Conservation (phyloP, 2,888 invertebrate species). For the Drymonia ruficornis region DNA sequence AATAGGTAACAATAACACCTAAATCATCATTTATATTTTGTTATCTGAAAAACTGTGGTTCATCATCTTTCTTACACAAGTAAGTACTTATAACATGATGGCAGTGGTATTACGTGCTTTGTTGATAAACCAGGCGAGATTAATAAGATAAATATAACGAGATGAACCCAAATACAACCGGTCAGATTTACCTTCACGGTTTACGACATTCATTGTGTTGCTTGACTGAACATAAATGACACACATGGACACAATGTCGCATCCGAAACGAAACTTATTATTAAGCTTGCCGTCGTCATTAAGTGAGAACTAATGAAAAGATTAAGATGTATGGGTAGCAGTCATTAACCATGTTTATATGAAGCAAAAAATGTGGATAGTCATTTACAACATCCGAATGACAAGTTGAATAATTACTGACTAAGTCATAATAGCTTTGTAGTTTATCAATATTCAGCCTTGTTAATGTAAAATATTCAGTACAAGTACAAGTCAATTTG, state of each 20-base stretch:
- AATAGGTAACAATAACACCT: too few relatives aligned
- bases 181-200: slow-evolving; percentile 22
- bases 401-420: neutral
- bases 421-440: neutral
- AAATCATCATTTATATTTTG: too few relatives aligned
- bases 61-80: neutral
- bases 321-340: slow-evolving; percentile 10
- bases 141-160: slow-evolving; percentile 39
- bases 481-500: too few relatives aligned
- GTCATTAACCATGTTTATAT: slow-evolving; percentile 10
- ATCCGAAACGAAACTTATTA: slow-evolving; percentile 17
- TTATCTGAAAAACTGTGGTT: neutral
- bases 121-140: slow-evolving; percentile 22
- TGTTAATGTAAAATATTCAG: too few relatives aligned
- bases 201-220: slow-evolving; percentile 18
- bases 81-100: slow-evolving; percentile 6
- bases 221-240: slow-evolving; percentile 12
- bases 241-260: slow-evolving; percentile 14
- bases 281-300: slow-evolving; percentile 27
- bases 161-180: slow-evolving; percentile 28
- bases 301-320: slow-evolving; percentile 21
- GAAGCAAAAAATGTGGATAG: slow-evolving; percentile 9
- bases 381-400: neutral
- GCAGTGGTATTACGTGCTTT: slow-evolving; percentile 6
- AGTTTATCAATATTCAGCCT: neutral